Conservation (phyloP, 2,113 vertebrate genomes). For the Mellivora capensis region DNA sequence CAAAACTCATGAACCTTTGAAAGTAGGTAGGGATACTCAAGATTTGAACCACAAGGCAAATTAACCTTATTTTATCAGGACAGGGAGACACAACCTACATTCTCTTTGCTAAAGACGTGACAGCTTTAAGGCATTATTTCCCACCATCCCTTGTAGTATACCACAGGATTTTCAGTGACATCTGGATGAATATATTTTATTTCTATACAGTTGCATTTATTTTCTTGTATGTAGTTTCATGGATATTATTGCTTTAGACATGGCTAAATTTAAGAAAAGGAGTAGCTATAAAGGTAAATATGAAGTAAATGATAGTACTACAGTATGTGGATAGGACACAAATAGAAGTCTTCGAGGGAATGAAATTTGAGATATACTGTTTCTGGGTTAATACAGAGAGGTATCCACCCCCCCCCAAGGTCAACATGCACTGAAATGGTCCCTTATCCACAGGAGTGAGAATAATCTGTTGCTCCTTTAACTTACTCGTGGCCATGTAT, state of each 20-base stretch:
- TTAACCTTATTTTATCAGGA: not conserved
- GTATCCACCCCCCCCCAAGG: not conserved
- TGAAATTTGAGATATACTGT: constrained; percentile 28
- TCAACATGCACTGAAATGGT: not conserved
- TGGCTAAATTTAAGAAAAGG: constrained; percentile 17
- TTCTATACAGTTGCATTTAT: constrained; percentile 25
- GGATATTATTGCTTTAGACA: not conserved
- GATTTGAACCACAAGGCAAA: not conserved
- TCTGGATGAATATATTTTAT: not conserved
- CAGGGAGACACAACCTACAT: not conserved
- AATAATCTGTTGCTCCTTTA: constrained; percentile 3
- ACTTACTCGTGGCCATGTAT: not conserved
- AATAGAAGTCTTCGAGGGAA: not conserved
- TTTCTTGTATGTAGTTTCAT: constrained; percentile 14
- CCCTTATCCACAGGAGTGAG: not conserved
- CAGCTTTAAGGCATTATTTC: not conserved
- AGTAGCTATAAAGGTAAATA: constrained; percentile 11
- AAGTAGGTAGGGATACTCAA: not conserved
- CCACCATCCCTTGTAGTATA: not conserved
- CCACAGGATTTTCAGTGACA: constrained; percentile 4
- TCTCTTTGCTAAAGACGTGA: not conserved
- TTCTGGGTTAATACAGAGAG: not conserved
- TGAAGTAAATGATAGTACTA: constrained; percentile 19
- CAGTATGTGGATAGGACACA: not conserved
- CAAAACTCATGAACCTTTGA: not conserved